Conservation (phyloP, 2,113 vertebrate species). For the Zosterops lateralis region DNA sequence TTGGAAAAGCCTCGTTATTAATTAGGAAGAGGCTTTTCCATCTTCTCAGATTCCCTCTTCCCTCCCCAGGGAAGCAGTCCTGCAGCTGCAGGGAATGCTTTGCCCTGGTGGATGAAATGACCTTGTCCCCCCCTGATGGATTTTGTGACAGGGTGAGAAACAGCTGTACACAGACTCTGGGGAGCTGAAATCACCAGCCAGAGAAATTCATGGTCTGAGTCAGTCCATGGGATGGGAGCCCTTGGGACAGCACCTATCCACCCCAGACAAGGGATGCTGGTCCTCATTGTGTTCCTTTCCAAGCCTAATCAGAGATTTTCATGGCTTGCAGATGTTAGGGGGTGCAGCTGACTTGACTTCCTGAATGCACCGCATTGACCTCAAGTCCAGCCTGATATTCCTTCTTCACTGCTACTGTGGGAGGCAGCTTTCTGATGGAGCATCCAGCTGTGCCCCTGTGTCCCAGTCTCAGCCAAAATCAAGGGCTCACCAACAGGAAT, state of each 20-base stretch:
- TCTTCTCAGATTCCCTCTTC: not conserved
- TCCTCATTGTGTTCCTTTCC: rapidly evolving
- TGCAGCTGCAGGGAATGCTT: not conserved
- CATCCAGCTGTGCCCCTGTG: not conserved
- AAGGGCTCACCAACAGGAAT: not conserved
- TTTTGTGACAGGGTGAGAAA: rapidly evolving
- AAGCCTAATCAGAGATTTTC: not conserved
- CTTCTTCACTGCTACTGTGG: not conserved
- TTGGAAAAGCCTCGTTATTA: not conserved
- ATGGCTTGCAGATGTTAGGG: not conserved
- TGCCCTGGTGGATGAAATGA: not conserved
- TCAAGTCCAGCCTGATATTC: not conserved
- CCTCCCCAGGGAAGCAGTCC: not conserved
- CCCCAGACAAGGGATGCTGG: not conserved
- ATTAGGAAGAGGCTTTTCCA: not conserved
- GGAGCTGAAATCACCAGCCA: not conserved
- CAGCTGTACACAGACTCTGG: not conserved
- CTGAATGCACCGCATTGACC: rapidly evolving
- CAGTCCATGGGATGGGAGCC: not conserved
- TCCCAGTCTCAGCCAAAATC: not conserved
- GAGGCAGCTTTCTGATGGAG: not conserved
- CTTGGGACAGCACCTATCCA: not conserved
- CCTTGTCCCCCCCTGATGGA: not conserved
- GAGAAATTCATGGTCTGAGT: not conserved
- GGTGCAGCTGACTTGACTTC: not conserved